A percentile compares a stretch with the other conserved stretches of the same genome.
These are phyloP conservation scores for Pherbina coryleti DNA, from an alignment of 2,888 invertebrate genomes.

Conservation along the genomic window DNA sequence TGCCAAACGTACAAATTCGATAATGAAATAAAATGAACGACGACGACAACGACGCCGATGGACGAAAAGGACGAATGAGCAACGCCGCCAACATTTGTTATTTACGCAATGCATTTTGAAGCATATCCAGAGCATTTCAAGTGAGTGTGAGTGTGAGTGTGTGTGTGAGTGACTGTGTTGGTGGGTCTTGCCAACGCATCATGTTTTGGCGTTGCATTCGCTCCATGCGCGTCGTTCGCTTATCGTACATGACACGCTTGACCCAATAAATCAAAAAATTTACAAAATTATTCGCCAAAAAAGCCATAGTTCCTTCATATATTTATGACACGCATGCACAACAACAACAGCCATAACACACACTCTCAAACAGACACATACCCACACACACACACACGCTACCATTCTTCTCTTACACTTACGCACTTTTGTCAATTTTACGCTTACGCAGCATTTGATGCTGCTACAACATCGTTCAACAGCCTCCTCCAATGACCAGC, in stretches of 20 bases:
- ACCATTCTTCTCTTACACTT: constrained; percentile 9
- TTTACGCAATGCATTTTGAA: constrained; percentile 48
- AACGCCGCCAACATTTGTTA: constrained; percentile 28
- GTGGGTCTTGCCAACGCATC: not conserved
- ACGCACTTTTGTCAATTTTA: not conserved
- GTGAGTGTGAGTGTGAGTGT: not conserved
- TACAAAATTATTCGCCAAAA: constrained; percentile 51
- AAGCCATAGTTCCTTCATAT: constrained; percentile 27
- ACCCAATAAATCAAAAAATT: constrained; percentile 60
- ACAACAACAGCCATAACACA: not conserved
- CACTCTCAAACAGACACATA: no score
- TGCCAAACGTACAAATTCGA: constrained; percentile 63
- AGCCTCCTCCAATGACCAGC: not conserved
- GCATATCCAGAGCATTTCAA: constrained; percentile 37
- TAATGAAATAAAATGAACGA: constrained; percentile 55
- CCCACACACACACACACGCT: constrained; percentile 15
- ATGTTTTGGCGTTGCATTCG: constrained; percentile 26
- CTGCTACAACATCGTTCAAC: not conserved
- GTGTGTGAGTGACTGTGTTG: not conserved
- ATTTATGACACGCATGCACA: not conserved
- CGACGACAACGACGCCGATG: not conserved
- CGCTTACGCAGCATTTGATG: not conserved
- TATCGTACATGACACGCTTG: constrained; percentile 58
- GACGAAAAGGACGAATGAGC: not conserved
- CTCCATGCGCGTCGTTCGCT: constrained; percentile 26